Percentiles rank a stretch among this genome's conserved stretches.
These are phyloP conservation scores for Andrena hattorfiana DNA, from an alignment of 2,888 invertebrate genomes.

Conservation along the genomic window DNA sequence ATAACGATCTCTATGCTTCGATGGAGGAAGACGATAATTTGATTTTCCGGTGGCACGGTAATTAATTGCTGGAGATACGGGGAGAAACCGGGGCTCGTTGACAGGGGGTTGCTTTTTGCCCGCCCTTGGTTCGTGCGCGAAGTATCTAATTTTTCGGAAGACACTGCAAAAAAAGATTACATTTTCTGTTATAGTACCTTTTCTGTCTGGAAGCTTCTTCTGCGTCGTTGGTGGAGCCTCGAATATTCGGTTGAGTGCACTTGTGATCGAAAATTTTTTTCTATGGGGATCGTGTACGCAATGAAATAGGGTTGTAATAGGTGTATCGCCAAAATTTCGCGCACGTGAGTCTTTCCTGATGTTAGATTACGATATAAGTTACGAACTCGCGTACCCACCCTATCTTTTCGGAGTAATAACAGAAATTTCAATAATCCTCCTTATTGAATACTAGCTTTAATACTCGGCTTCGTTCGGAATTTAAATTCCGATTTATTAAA, in stretches of 20 bases:
- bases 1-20: slow-evolving; percentile 31
- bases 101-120: background rate
- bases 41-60: slow-evolving; percentile 23
- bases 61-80: slow-evolving; percentile 1
- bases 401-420: too few relatives aligned
- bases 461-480: too few relatives aligned
- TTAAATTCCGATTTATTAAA: too few relatives aligned
- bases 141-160: slow-evolving; percentile 44
- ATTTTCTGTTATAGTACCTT: background rate
- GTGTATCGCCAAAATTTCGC: background rate
- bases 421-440: too few relatives aligned
- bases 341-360: too few relatives aligned
- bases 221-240: slow-evolving; percentile 44
- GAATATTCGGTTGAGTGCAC: background rate
- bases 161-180: slow-evolving; percentile 63
- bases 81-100: background rate
- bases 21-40: slow-evolving; percentile 64
- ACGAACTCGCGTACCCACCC: too few relatives aligned
- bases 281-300: background rate
- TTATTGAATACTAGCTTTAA: too few relatives aligned
- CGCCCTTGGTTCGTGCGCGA: background rate
- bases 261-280: background rate
- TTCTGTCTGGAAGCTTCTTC: background rate
- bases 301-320: background rate
- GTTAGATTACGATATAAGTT: too few relatives aligned